Evolutionary conservation across 2,113 vertebrate genomes (phyloP).

Genomic region (Clupea harengus): DNA sequence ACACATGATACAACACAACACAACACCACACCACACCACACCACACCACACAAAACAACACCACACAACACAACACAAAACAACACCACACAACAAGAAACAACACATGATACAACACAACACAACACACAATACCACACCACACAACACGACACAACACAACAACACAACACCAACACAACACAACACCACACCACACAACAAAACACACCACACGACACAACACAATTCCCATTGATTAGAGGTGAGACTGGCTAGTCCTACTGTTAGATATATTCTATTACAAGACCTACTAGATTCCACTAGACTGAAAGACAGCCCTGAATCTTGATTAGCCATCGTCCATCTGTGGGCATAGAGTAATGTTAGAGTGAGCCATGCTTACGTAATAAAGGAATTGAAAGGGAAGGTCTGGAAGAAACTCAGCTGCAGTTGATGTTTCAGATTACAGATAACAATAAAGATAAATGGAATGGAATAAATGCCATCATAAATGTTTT

Average conservation of each 20-base stretch:
- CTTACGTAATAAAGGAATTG: neutral
- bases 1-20: no score
- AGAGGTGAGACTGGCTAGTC: neutral
- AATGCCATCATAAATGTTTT: no score
- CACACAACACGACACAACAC: neutral
- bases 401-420: neutral
- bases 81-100: no score
- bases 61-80: no score
- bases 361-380: neutral
- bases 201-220: neutral
- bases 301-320: neutral
- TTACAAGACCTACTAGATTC: neutral
- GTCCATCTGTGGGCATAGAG: neutral
- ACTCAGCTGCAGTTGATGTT: neutral
- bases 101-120: neutral
- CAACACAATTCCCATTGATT: neutral
- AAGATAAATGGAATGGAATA: neutral
- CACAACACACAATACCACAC: neutral
- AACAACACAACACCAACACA: neutral
- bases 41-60: no score
- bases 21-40: no score
- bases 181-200: neutral
- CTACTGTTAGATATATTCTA: neutral
- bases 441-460: neutral
- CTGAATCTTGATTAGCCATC: neutral